These are phyloP conservation scores for Mola mola DNA, from an alignment of 2,113 vertebrate genomes.

Conservation along the genomic window DNA sequence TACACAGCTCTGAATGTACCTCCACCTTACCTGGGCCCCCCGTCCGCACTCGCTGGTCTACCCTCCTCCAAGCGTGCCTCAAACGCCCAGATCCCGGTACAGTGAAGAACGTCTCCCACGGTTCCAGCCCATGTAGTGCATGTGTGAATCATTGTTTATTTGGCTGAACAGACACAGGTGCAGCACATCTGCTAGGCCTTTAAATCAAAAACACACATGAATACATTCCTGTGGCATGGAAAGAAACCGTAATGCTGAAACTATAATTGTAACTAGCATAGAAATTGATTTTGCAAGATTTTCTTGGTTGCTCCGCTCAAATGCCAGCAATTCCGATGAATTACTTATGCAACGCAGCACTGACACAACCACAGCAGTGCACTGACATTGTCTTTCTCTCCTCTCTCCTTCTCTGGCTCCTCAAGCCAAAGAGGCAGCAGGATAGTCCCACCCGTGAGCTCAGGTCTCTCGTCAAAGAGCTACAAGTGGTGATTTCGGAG, in stretches of 20 bases:
- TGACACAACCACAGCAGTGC: not conserved
- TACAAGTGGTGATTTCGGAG: conserved; percentile 71
- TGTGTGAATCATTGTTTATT: conserved; percentile 57
- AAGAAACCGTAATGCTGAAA: conserved; percentile 8
- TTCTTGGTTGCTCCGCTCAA: not conserved
- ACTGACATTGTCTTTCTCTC: conserved; percentile 7
- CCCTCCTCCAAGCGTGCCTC: conserved; percentile 40
- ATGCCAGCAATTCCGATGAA: not conserved
- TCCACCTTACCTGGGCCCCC: conserved; percentile 35
- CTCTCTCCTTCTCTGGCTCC: conserved; percentile 13
- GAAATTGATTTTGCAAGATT: not conserved
- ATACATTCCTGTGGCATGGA: conserved; percentile 56
- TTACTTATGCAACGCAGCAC: not conserved
- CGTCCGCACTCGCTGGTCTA: conserved; percentile 35
- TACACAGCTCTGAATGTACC: conserved; percentile 36
- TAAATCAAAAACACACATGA: conserved; percentile 43
- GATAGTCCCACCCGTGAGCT: conserved; percentile 76
- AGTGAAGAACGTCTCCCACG: conserved; percentile 31
- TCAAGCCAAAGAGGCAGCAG: conserved; percentile 56
- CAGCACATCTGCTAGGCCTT: conserved; percentile 62
- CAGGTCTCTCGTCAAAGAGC: conserved; percentile 76
- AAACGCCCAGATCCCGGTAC: conserved; percentile 59
- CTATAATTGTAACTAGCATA: not conserved
- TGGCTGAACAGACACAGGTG: conserved; percentile 34
- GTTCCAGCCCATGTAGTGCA: conserved; percentile 19